phyloP scores from a whole-genome alignment of 2,797 vertebrate species.

The Psittacula echo region DNA sequence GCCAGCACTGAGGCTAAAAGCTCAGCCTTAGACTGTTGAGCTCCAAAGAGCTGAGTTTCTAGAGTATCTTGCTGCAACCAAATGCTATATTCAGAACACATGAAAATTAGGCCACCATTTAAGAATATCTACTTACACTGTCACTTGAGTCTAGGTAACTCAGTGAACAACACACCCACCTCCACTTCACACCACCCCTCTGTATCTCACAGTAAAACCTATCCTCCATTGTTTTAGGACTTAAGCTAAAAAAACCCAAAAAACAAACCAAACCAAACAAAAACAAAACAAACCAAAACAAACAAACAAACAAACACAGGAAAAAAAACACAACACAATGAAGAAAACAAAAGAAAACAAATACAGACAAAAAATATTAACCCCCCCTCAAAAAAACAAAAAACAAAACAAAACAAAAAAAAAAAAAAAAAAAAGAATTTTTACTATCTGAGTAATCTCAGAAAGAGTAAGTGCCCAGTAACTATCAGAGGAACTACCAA shows the following conservation, averaged over 20 bases:
- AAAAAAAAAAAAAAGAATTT: neutral
- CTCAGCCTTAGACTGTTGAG: neutral
- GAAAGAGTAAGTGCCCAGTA: neutral
- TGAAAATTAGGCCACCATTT: neutral
- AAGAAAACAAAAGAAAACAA: neutral
- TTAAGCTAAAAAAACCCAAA: neutral
- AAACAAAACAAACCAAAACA: no score
- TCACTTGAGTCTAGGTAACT: neutral
- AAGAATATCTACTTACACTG: neutral
- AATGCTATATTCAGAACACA: neutral
- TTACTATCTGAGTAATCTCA: neutral
- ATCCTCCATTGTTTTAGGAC: neutral
- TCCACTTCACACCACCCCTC: fast-evolving
- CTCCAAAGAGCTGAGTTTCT: neutral
- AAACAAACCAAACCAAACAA: no score
- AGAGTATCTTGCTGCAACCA: neutral
- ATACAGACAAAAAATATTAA: neutral
- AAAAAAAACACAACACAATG: no score
- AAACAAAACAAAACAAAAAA: neutral
- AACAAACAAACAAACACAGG: no score
- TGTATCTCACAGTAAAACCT: neutral
- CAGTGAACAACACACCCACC: neutral
- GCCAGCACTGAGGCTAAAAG: neutral
- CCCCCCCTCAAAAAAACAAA: neutral
- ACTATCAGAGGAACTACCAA: neutral